phyloP scores from a whole-genome alignment of 2,888 invertebrate genomes.

The Ophioninae sp. region DNA sequence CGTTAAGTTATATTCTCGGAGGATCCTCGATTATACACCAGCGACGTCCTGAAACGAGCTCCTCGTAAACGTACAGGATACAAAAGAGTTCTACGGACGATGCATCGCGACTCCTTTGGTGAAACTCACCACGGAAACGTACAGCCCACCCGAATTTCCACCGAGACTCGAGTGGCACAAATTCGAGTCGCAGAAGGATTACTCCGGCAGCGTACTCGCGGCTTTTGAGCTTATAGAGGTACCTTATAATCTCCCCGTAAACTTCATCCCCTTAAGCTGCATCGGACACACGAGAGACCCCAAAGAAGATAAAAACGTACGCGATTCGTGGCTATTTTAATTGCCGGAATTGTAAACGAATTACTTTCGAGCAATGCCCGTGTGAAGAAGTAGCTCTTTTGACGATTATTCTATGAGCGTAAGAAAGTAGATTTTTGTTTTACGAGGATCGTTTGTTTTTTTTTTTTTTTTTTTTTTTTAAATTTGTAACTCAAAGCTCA shows the following conservation, averaged over 20 bases:
- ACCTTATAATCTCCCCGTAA: slow-evolving; percentile 47
- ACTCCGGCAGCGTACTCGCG: slow-evolving; percentile 80
- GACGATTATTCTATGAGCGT: no score
- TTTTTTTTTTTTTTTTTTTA: no score
- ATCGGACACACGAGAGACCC: background rate
- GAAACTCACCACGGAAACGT: slow-evolving; percentile 78
- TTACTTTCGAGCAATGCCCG: background rate
- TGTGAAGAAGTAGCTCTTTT: no score
- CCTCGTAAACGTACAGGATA: slow-evolving; percentile 48
- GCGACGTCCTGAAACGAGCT: background rate
- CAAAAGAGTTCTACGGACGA: slow-evolving; percentile 81
- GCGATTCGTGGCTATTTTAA: background rate
- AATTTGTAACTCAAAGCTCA: no score
- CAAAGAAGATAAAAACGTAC: background rate
- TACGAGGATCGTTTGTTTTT: no score
- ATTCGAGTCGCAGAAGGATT: slow-evolving; percentile 76
- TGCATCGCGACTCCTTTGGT: slow-evolving; percentile 79
- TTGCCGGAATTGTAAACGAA: background rate
- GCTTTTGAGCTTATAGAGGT: slow-evolving; percentile 82
- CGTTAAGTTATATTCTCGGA: slow-evolving; percentile 16
- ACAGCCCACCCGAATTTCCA: slow-evolving; percentile 77
- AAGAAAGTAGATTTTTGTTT: no score
- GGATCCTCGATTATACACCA: slow-evolving; percentile 26
- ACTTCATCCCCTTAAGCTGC: background rate
- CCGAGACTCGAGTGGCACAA: slow-evolving; percentile 81